Evolutionary conservation across 2,113 vertebrate species (phyloP), one percentile per base, ranked within the genome.

Genomic region (Periophthalmus modestus): DNA sequence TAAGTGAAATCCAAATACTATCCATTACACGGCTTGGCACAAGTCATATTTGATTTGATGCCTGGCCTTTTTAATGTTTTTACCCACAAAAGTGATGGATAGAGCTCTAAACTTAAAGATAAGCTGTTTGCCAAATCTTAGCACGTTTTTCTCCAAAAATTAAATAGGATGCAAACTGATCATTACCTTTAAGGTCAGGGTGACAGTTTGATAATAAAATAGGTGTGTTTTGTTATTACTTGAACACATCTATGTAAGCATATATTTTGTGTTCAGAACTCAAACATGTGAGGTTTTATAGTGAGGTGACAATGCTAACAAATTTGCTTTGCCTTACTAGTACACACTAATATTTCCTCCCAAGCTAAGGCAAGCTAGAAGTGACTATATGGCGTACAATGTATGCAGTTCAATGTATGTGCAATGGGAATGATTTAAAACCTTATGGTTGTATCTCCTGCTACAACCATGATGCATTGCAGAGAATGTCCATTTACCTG

Each of bases 1-100:
- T 85, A 86, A 85, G 80, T 59, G 18, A 54, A 39, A 65, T 46
- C 73, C 80, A 88, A 89, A 91, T 79, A 85, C 68, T 65, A 77
- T 85, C 77, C 68, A 82, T 85, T 82, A 75, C 78, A 66, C 23
- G 66, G 71, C 23, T 73, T 82, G 84, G 74, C 78, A 78, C 18
- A 70, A 57, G 69, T 23, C 24, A 72, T 75, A 79, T 74, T 39
- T 81, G 72, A 68, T 71, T 77, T 79, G 15, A 63, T 74, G 19
- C 82, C 72, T 23, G 6, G n/a, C n/a, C n/a, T 55, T 24, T 58
- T 28, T 15, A 59, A 12, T 68, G 54, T 52, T 52, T 33, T 78
- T 73, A 84, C 85, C 82, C 73, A 61, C 62, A 39, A 65, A 65
- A 43, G 34, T 21, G 62, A 39, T 43, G 4, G 18, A 43, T n/a